Conservation (phyloP, 2,888 invertebrate genomes). For the Brenthis ino region DNA sequence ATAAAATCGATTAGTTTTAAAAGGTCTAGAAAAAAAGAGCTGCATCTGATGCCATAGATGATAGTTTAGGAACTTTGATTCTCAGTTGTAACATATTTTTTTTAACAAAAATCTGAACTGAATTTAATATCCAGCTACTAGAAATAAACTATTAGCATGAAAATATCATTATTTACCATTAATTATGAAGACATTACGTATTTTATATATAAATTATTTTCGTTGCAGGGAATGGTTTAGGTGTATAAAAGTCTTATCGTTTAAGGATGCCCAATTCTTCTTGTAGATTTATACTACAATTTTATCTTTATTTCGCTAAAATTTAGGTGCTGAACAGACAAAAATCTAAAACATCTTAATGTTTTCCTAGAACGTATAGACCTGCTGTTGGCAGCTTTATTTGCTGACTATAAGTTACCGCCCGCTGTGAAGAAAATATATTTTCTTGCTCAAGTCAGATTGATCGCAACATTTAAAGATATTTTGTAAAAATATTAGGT, state of each 20-base stretch:
- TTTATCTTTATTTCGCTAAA: constrained; percentile 14
- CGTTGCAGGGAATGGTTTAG: neutral
- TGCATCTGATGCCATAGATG: too few species aligned
- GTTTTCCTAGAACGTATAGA: constrained; percentile 26
- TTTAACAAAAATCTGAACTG: too few species aligned
- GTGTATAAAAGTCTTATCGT: neutral
- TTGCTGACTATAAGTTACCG: constrained; percentile 33
- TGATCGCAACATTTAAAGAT: constrained; percentile 18
- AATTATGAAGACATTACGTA: too few species aligned
- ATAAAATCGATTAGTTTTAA: too few species aligned
- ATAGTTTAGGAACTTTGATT: too few species aligned
- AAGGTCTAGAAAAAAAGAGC: too few species aligned
- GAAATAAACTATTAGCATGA: too few species aligned
- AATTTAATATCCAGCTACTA: too few species aligned
- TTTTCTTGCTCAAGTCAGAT: constrained; percentile 22
- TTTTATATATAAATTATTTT: neutral
- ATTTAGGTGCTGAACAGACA: constrained; percentile 21
- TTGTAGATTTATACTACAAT: constrained; percentile 4
- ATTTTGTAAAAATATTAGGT: constrained; percentile 1
- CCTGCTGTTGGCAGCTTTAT: constrained; percentile 37
- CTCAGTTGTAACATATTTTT: too few species aligned
- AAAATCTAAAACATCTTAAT: constrained; percentile 32
- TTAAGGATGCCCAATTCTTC: neutral
- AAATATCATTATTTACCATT: too few species aligned
- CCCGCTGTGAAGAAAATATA: constrained; percentile 34